phyloP scores from a whole-genome alignment of 2,113 vertebrate genomes.

The Menidia beryllina region DNA sequence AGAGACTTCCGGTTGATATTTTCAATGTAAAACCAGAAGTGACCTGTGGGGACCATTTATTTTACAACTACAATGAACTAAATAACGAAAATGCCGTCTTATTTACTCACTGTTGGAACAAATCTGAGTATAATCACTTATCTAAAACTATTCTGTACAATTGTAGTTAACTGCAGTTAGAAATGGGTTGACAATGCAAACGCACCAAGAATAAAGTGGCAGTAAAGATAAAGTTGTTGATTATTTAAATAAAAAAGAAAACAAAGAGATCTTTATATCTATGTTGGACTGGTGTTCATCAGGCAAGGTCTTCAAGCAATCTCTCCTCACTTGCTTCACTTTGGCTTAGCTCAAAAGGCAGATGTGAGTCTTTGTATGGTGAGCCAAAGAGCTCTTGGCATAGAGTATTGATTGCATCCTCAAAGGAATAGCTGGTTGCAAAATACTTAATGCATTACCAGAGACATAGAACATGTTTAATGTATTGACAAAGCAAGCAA shows the following conservation, averaged over 20 bases:
- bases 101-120: background rate
- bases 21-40: conserved; percentile 64
- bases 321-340: conserved; percentile 37
- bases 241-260: background rate
- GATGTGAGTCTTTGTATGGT: conserved; percentile 60
- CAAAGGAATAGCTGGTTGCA: conserved; percentile 51
- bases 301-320: conserved; percentile 28
- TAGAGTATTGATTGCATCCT: conserved; percentile 54
- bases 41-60: background rate
- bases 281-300: conserved; percentile 15
- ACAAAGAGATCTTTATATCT: background rate
- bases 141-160: background rate
- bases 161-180: background rate
- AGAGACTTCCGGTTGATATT: conserved; percentile 14
- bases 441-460: conserved; percentile 45
- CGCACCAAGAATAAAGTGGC: background rate
- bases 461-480: conserved; percentile 17
- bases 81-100: background rate
- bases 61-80: no score
- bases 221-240: background rate
- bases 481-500: conserved; percentile 16
- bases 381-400: conserved; percentile 55
- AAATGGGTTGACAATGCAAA: conserved; percentile 6
- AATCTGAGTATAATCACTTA: background rate
- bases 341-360: conserved; percentile 60